phyloP scores from a whole-genome alignment of 2,888 invertebrate species.

The Diarsia brunnea region DNA sequence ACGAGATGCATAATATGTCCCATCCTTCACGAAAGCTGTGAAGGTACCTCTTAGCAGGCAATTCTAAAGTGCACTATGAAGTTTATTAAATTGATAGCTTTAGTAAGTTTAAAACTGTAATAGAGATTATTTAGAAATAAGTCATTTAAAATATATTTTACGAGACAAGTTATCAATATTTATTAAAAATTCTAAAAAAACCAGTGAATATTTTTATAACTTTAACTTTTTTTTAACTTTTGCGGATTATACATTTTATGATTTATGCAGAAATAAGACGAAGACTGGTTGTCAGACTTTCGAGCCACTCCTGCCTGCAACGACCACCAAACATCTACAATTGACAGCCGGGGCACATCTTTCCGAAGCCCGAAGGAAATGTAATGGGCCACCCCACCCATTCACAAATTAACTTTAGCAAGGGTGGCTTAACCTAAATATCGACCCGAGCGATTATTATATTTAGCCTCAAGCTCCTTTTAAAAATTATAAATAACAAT shows the following conservation, averaged over 20 bases:
- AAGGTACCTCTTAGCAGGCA: background rate
- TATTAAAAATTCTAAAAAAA: background rate
- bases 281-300: background rate
- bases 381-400: background rate
- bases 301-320: background rate
- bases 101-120: slow-evolving; percentile 6
- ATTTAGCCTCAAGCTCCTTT: background rate
- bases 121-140: slow-evolving; percentile 3
- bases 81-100: slow-evolving; percentile 2
- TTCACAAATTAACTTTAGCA: background rate
- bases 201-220: background rate
- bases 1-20: background rate
- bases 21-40: slow-evolving; percentile 5
- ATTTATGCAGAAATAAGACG: background rate
- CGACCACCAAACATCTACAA: background rate
- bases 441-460: background rate
- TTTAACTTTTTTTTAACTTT: background rate
- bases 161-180: background rate
- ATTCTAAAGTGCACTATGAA: background rate
- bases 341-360: background rate
- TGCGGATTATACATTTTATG: background rate
- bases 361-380: background rate
- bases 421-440: background rate
- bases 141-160: slow-evolving; percentile 19
- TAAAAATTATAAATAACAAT: background rate